Base-by-base conservation (phyloP, 2,113 vertebrate species). In the Dascyllus trimaculatus region DNA sequence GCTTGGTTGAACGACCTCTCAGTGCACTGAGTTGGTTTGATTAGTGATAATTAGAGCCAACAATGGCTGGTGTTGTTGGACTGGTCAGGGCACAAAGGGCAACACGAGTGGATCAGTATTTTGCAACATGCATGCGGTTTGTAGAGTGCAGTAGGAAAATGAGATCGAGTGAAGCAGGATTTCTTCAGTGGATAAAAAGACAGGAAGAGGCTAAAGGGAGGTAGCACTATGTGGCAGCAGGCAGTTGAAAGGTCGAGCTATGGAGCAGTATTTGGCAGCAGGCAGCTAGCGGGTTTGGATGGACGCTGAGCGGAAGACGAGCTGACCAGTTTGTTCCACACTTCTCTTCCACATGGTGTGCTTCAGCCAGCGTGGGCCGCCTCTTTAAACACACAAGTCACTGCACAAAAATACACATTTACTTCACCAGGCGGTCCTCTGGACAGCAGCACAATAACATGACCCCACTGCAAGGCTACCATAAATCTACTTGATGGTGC, bases 261-360 rank as follows among this genome's bases (percentile, higher is more conserved):
- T 18, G 52, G 65, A 79, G 70, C 77, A 86, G 15, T 84, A 81
- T 91, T 57, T 81, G 69, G 63, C 51, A 57, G 77, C 32, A 29
- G 29, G 48, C 52, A 43, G 48, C n/a, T 21, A 29, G 65, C 29
- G 21, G n/a, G 9, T n/a, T 64, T 52, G 69, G 63, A 75, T 43
- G 59, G 81, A 88, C 69, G 74, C 62, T 76, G 59, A 71, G 68
- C 72, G 71, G 72, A 86, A 60, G 81, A 84, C 64, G 80, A 90
- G 73, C 69, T 91, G 91, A 94, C 84, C 22, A 51, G 60, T 89
- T 92, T 92, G 86, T 94, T 94, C 91, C 92, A 91, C 86, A 73
- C 82, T 25, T 80, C 59, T 64, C 54, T 71, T 58, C 75, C 75
- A 13, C 85, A 54, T 48, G 25, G 13, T 71, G 29, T 54, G 65